Conservation (phyloP, 2,888 invertebrate species). For the Heterodera filipjevi region DNA sequence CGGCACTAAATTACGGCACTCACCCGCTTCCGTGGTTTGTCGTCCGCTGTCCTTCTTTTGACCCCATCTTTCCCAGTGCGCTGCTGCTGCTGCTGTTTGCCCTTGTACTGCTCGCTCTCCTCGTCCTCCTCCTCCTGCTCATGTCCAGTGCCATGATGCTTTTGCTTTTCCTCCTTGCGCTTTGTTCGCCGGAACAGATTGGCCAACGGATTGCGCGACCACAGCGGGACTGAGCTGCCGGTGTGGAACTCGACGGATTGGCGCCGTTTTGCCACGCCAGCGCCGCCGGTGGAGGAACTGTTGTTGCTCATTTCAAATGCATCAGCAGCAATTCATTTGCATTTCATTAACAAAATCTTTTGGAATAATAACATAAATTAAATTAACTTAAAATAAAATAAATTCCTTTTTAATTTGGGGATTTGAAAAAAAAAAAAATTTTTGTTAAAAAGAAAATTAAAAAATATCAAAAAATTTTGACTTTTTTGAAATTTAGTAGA, state of each 20-base stretch:
- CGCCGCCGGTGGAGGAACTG: background rate
- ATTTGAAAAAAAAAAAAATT: no score
- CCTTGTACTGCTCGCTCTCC: no score
- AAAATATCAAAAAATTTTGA: no score
- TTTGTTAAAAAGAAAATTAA: no score
- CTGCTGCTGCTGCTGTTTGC: background rate
- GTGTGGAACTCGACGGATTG: background rate
- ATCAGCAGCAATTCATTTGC: no score
- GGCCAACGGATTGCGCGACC: conserved; percentile 27
- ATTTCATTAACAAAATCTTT: no score
- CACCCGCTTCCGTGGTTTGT: conserved; percentile 14
- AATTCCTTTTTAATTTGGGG: no score
- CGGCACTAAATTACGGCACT: background rate
- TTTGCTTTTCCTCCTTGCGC: conserved; percentile 22
- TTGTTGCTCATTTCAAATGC: background rate
- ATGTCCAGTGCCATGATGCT: background rate
- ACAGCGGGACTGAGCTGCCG: background rate
- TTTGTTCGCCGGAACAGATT: conserved; percentile 17
- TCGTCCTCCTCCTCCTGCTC: background rate
- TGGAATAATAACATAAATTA: no score
- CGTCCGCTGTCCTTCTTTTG: background rate
- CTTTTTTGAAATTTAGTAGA: no score
- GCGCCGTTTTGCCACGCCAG: background rate
- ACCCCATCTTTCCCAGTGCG: background rate
- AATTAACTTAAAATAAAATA: no score